Base-by-base conservation (phyloP, 2,797 vertebrate species). In the Stomatorhinus walkeri region DNA sequence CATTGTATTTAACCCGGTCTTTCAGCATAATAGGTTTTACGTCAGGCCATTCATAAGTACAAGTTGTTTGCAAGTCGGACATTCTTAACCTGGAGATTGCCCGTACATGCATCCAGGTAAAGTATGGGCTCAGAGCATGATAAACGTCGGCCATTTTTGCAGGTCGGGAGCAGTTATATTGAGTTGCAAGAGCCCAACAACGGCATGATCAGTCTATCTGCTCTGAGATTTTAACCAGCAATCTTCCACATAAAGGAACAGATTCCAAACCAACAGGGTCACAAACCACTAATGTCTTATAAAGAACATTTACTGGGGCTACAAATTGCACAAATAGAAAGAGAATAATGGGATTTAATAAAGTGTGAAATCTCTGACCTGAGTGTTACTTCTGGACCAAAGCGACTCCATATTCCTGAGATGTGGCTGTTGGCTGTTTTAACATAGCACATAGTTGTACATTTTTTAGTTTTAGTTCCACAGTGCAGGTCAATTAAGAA, bases 381-480 rank as follows among this genome's bases (percentile, higher is more conserved):
- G 36, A 43, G 43, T 72, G 46, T 72, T 59, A 88, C 68, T 76
- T 72, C 61, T 87, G 61, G 59, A 48, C 87, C 48, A 88, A 76
- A 19, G 87, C 22, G 24, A 43, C 14, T 6, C 40, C 56, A 43
- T 87, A 46, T 87, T 40, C 87, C 76, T 46, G 43, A 46, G 56
- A 22, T 81, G n/a, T 79, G 6, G 76, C 40, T 81, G 6, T 81
- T 46, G 76, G 76, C 76, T 46, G 40, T 46, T 81, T 81, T 81
- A 81, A 81, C 76, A 22, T 92, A 92, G 91, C 92, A 92, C 92
- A 91, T 90, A 93, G 91, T 91, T 94, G 91, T 87, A 91, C 88
- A 92, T 81, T 81, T 46, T 81, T 81, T 81, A 9, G 76, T 81
- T 81, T 81, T 81, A 9, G 40, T 22, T 81, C 76, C 40, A 43